These are phyloP conservation scores for Prietella phreatophila DNA, from an alignment of 2,113 vertebrate species.

Conservation along the genomic window DNA sequence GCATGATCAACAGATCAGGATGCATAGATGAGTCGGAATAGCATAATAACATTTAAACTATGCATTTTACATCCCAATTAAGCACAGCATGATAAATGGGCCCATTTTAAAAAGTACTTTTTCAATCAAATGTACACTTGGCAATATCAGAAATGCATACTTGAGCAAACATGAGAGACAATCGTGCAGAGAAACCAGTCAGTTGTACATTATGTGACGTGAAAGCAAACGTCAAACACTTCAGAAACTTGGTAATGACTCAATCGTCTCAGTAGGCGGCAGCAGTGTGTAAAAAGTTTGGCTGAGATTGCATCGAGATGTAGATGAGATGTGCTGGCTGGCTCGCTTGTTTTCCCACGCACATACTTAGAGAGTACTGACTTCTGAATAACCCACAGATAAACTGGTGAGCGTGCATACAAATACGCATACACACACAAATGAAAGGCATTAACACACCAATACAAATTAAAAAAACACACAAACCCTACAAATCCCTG, in stretches of 20 bases:
- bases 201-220: constrained; percentile 17
- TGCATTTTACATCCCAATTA: background rate
- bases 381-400: background rate
- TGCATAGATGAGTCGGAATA: background rate
- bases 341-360: constrained; percentile 29
- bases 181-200: constrained; percentile 31
- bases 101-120: background rate
- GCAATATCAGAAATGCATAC: background rate
- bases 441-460: background rate
- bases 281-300: constrained; percentile 14
- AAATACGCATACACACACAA: background rate
- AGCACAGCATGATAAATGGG: background rate
- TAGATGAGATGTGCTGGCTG: constrained; percentile 17
- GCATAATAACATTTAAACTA: background rate
- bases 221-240: background rate
- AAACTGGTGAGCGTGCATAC: background rate
- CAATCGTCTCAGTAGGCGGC: constrained; percentile 36
- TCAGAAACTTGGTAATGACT: background rate
- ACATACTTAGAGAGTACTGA: background rate
- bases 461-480: constrained; percentile 1
- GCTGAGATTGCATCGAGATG: background rate
- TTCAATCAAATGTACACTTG: background rate
- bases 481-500: background rate
- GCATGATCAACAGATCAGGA: background rate
- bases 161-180: constrained; percentile 20